Percentiles rank a stretch among this genome's conserved stretches.
These are phyloP conservation scores for Progne subis DNA, from an alignment of 2,113 vertebrate genomes.

Conservation along the genomic window DNA sequence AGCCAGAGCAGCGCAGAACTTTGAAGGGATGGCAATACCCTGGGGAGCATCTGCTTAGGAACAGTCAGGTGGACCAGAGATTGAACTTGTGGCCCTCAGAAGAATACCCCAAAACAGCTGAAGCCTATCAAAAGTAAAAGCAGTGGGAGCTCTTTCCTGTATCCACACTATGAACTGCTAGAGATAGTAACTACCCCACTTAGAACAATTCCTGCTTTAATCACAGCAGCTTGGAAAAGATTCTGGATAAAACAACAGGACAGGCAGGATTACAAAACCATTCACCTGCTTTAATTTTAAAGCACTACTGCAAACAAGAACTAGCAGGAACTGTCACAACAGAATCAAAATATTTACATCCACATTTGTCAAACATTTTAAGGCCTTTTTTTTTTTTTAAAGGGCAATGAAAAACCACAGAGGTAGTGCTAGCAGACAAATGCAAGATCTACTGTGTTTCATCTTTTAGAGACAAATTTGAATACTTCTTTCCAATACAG, in stretches of 20 bases:
- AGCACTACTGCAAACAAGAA: not conserved
- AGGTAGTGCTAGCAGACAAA: not conserved
- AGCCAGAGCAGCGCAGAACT: not conserved
- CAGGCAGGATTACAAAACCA: not conserved
- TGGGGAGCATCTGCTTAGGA: not conserved
- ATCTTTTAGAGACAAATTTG: not conserved
- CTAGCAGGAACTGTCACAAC: not conserved
- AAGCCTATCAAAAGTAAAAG: not conserved
- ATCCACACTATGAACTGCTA: not conserved
- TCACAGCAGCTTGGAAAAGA: not conserved
- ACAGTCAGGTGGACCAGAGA: not conserved
- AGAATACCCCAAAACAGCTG: fast-evolving
- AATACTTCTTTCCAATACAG: not conserved
- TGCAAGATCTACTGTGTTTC: not conserved
- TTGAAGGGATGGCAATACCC: not conserved
- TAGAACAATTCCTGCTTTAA: not conserved
- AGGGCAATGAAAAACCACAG: not conserved
- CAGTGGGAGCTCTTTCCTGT: not conserved
- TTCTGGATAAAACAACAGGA: not conserved
- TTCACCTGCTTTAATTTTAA: not conserved
- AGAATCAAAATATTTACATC: not conserved
- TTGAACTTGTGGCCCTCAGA: not conserved
- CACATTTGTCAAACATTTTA: not conserved
- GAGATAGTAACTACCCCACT: not conserved
- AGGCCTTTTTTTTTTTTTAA: not conserved